phyloP scores from a whole-genome alignment of 2,113 vertebrate species.

The Limnothrissa miodon region DNA sequence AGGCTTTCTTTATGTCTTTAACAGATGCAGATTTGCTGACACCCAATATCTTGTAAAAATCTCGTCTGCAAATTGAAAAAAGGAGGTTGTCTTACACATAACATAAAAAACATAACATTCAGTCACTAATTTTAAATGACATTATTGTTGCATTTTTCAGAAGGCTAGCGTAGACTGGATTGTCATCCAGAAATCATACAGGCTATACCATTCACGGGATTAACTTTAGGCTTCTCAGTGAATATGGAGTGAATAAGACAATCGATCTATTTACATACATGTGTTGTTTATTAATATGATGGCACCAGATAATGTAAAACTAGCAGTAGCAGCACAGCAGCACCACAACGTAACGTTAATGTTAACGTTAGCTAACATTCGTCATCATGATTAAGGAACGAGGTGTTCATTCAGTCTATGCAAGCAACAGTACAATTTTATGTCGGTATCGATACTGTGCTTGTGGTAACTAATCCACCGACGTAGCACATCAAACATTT shows the following conservation, averaged over 20 bases:
- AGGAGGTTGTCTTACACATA: neutral
- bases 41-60: constrained; percentile 95
- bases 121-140: too few species aligned
- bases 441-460: neutral
- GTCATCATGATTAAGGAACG: neutral
- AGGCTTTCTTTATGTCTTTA: constrained; percentile 97
- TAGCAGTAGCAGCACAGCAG: neutral
- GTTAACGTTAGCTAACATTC: neutral
- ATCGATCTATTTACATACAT: neutral
- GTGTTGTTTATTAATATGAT: neutral
- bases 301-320: neutral
- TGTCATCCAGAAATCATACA: too few species aligned
- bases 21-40: constrained; percentile 87
- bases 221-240: neutral
- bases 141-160: neutral
- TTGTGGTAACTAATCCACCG: neutral
- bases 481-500: neutral
- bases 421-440: neutral
- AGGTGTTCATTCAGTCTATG: neutral
- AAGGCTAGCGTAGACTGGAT: too few species aligned
- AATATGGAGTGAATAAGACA: neutral
- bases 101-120: too few species aligned
- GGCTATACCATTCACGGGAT: neutral
- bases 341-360: too few species aligned
- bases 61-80: constrained; percentile 71